Base-by-base conservation (phyloP, 2,888 invertebrate genomes). In the Hirtodrosophila confusa region DNA sequence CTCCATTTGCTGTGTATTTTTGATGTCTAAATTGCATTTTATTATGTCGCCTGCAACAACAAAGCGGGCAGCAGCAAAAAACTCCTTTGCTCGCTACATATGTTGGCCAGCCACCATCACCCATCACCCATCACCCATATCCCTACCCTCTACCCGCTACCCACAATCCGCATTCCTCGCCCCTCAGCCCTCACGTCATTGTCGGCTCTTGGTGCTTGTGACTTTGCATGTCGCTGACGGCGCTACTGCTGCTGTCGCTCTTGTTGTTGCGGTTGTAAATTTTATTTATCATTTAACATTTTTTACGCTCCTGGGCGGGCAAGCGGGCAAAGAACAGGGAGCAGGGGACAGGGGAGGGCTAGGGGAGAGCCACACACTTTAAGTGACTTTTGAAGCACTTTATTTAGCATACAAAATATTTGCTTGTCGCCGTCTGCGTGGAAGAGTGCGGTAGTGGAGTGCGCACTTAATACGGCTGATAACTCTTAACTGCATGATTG, bases 1-100 rank as follows among this genome's bases (percentile, higher is more conserved):
- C 84, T 83, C 82, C 84, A 83, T 83, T 83, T 86, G 71, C 88
- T 82, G 75, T 75, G 55, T 84, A 88, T 84, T 83, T 86, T 88
- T 80, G 88, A 88, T 88, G 87, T 86, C 88, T 88, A 86, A 86
- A 88, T 88, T 86, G 85, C 85, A 86, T 86, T 86, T 88, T 86
- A 86, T 87, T 86, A 88, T 86, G 85, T 86, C 72, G 86, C 88
- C 76, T 67, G 80, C 78, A 79, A 71, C 76, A 75, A 69, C 72
- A 69, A 45, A 65, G 57, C 54, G 35, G 44, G 44, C 51, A 39
- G 49, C 43, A 51, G 23, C 51, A 55, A 55, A 17, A 65, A 67
- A 63, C 55, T 62, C 47, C 49, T 62, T 54, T 57, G 60, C 67
- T 65, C 61, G 74, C 78, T 65, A 76, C 80, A 83, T 86, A 83